These are phyloP conservation scores for Mycteria americana DNA, from an alignment of 2,797 vertebrate genomes.

Conservation along the genomic window DNA sequence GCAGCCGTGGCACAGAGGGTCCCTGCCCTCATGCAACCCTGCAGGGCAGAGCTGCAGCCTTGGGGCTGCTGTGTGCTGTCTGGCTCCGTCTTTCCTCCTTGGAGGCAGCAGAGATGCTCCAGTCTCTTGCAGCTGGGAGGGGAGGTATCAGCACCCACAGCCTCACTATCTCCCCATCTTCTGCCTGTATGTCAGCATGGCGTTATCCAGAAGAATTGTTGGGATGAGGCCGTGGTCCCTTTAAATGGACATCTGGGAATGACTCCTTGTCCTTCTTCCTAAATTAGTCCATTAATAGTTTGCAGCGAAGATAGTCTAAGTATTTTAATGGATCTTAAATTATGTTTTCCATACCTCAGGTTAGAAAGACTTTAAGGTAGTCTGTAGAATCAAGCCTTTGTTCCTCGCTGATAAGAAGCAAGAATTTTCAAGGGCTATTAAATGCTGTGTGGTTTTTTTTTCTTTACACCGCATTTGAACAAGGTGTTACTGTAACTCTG, in stretches of 20 bases:
- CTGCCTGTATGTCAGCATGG: background rate
- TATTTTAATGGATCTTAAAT: background rate
- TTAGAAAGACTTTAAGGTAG: background rate
- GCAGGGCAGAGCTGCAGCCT: background rate
- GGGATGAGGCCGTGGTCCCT: background rate
- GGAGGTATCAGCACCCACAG: background rate
- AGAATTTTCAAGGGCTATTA: background rate
- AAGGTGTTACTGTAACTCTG: background rate
- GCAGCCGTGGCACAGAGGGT: accelerated
- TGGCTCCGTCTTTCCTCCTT: background rate
- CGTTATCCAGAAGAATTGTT: background rate
- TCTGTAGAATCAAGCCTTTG: background rate
- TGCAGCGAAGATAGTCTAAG: background rate
- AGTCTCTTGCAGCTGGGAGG: background rate
- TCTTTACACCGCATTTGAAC: background rate
- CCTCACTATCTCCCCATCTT: background rate
- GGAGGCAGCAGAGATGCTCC: background rate
- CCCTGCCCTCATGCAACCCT: background rate
- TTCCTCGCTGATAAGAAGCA: background rate
- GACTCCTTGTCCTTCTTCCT: background rate
- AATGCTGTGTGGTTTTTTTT: background rate
- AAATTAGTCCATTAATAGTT: background rate
- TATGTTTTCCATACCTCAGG: background rate
- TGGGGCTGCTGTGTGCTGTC: accelerated
- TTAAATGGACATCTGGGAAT: background rate